Conservation (phyloP, 2,888 invertebrate genomes). For the Antheraea yamamai region DNA sequence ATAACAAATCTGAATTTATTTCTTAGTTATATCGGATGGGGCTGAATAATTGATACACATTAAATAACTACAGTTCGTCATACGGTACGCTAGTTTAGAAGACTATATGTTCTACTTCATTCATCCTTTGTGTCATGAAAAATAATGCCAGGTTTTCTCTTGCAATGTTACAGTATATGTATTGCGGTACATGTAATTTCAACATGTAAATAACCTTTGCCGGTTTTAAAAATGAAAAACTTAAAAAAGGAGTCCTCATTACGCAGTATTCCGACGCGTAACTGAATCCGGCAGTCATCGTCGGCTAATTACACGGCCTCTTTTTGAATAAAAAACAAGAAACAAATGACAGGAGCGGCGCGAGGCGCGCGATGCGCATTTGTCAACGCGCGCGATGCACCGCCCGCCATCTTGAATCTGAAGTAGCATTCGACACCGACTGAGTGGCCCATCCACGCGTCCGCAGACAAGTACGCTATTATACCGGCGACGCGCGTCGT, state of each 20-base stretch:
- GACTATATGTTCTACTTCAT: neutral
- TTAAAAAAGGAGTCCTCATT: constrained; percentile 29
- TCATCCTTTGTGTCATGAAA: neutral
- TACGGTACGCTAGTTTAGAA: no score
- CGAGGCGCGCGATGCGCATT: constrained; percentile 55
- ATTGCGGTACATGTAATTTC: constrained; percentile 23
- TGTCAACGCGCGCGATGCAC: constrained; percentile 55
- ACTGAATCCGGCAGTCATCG: constrained; percentile 37
- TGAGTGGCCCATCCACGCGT: constrained; percentile 67
- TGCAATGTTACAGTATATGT: neutral
- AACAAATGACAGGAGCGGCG: constrained; percentile 34
- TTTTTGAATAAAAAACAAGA: constrained; percentile 36
- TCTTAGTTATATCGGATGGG: no score
- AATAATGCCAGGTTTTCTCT: neutral
- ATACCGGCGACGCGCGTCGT: constrained; percentile 43
- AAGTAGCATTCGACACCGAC: constrained; percentile 70
- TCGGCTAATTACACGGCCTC: constrained; percentile 33
- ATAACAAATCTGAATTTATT: neutral
- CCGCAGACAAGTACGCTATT: constrained; percentile 58
- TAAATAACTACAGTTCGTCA: no score
- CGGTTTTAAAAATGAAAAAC: constrained; percentile 25
- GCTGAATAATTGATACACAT: no score
- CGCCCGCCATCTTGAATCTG: constrained; percentile 64
- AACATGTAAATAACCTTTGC: constrained; percentile 29
- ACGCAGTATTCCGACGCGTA: constrained; percentile 31